Conservation (phyloP, 2,113 vertebrate species). For the Barbus barbus region DNA sequence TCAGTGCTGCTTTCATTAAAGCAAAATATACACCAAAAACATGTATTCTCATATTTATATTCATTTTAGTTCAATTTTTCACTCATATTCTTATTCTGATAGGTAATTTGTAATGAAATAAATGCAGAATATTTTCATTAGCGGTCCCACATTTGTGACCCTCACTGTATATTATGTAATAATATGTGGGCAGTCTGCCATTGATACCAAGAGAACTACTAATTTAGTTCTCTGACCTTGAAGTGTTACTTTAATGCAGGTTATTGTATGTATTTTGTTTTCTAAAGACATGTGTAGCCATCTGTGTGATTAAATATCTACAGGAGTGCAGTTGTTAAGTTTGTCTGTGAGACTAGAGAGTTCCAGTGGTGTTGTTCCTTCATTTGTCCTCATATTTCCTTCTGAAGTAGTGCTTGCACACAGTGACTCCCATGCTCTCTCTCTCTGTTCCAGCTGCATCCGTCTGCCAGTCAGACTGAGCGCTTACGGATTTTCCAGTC, state of each 20-base stretch:
- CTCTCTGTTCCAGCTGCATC: slow-evolving; percentile 49
- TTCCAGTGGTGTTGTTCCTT: too few relatives aligned
- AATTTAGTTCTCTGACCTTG: not conserved
- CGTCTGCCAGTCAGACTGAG: slow-evolving; percentile 66
- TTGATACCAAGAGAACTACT: not conserved
- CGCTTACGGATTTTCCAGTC: slow-evolving; percentile 78
- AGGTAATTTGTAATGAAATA: too few relatives aligned
- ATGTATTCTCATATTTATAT: too few relatives aligned
- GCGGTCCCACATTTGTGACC: not conserved
- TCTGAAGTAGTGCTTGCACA: not conserved
- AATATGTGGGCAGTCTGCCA: not conserved
- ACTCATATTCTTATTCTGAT: too few relatives aligned
- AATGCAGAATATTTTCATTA: not conserved
- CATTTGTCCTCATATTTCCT: not conserved
- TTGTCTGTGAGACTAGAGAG: too few relatives aligned
- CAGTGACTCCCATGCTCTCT: not conserved
- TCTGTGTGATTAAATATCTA: too few relatives aligned
- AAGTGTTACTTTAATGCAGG: not conserved
- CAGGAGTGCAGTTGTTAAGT: too few relatives aligned
- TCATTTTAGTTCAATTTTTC: too few relatives aligned
- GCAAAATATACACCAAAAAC: too few relatives aligned
- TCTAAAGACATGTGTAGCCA: too few relatives aligned
- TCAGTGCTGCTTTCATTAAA: too few relatives aligned
- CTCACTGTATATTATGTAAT: not conserved
- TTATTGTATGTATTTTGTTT: too few relatives aligned